Evolutionary conservation across 1,140 invertebrate genomes (phyloP), one percentile per base, ranked within the genome.

Genomic region (Euwallacea similis): DNA sequence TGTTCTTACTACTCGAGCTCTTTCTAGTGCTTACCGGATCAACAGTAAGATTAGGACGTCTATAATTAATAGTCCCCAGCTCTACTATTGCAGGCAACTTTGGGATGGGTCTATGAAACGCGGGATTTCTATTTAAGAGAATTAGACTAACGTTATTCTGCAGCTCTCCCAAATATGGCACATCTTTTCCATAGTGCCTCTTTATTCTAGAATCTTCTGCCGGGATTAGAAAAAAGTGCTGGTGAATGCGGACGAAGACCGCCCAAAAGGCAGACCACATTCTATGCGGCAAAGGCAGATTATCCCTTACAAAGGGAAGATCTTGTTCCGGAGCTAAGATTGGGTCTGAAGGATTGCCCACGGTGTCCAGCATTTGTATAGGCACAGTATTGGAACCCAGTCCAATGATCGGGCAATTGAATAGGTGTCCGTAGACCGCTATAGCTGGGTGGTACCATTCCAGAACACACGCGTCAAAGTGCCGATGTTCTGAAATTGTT

Each of bases 291-390:
- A 84, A 81, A 10, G 74, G 81, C 76, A 83, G 79, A 55, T 42
- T 53, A 46, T 79, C 41, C 13, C 81, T 75, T 42, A 10, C 41
- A 60, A 79, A 82, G 0, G 78, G 74, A 3, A 78, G 58, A 10
- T 82, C 53, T 0, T 81, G 15, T 33, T 79, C 76, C 0, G 85
- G 84, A 69, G 84, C 81, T 13, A 84, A 71, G n/a, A 84, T 72
- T 0, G 83, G 81, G 68, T 85, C 82, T 6, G 75, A 69, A 7
- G 81, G 79, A 67, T 81, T 77, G 44, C 76, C 77, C 13, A 77
- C 61, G 4, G 63, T 47, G 44, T 75, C 75, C 8, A 73, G 58
- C 7, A 73, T 61, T 41, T 65, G 43, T 9, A 74, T 42, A 4
- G 66, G 60, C 9, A 66, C 56, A n/a, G 69, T 72, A 42, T 72